Percentiles rank a stretch among this genome's conserved stretches.
phyloP scores from a whole-genome alignment of 1,140 invertebrate genomes.

The Drosophila erecta region DNA sequence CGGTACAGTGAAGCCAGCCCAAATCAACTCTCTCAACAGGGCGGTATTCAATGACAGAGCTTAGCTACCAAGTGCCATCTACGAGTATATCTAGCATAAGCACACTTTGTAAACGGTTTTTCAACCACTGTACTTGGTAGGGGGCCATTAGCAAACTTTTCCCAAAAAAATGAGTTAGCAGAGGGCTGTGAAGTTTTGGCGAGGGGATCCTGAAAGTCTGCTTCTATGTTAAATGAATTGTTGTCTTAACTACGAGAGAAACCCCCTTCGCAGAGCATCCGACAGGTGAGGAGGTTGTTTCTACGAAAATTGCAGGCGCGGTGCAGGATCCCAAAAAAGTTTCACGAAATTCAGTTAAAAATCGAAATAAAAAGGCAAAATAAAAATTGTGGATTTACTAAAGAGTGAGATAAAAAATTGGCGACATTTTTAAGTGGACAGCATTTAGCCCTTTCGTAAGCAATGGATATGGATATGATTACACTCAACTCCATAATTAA shows the following conservation, averaged over 20 bases:
- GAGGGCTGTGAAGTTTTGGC: conserved; percentile 25
- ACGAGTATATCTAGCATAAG: conserved; percentile 13
- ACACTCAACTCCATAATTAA: no score
- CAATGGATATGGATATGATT: background rate
- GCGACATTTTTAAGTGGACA: background rate
- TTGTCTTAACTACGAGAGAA: conserved; percentile 78
- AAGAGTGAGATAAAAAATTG: conserved; percentile 5
- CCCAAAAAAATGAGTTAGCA: conserved; percentile 33
- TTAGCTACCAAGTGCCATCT: conserved; percentile 8
- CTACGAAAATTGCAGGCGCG: conserved; percentile 45
- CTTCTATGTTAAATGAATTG: conserved; percentile 81
- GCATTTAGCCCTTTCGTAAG: background rate
- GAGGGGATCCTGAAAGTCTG: conserved; percentile 41
- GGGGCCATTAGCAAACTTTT: conserved; percentile 67
- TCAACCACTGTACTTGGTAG: conserved; percentile 52
- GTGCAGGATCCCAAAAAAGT: conserved; percentile 58
- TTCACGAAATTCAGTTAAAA: conserved; percentile 73
- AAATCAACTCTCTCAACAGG: background rate
- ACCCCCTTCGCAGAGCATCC: conserved; percentile 6
- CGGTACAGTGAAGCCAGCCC: conserved; percentile 27
- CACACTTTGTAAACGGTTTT: conserved; percentile 8
- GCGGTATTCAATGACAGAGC: background rate
- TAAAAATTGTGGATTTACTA: conserved; percentile 27
- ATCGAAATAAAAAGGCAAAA: conserved; percentile 54
- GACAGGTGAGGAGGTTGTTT: conserved; percentile 25